Percentiles rank a stretch among this genome's conserved stretches.
Conservation (phyloP, 2,888 invertebrate genomes). For the Pterobdella sp. region DNA sequence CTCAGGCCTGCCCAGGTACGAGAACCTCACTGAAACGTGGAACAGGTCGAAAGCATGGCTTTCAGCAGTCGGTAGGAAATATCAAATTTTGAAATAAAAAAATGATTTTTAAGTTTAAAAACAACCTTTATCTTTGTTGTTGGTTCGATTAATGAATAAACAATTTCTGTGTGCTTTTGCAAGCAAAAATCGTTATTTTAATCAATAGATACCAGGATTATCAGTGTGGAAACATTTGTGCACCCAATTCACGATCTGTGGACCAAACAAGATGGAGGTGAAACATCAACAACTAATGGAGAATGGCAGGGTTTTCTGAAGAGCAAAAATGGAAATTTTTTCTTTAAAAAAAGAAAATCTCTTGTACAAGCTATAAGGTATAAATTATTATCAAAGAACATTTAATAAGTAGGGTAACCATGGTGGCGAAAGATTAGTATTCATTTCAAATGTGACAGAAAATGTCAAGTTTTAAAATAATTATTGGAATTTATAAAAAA, state of each 20-base stretch:
- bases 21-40: constrained; percentile 34
- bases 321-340: not conserved
- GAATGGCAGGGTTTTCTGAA: constrained; percentile 34
- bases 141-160: no score
- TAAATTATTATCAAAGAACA: not conserved
- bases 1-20: constrained; percentile 36
- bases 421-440: not conserved
- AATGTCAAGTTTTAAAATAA: not conserved
- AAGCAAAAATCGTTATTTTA: no score
- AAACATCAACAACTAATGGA: constrained; percentile 37
- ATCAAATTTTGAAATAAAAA: not conserved
- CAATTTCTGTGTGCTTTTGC: no score
- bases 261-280: constrained; percentile 37
- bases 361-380: constrained; percentile 21
- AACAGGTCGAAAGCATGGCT: constrained; percentile 36
- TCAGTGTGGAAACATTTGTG: constrained; percentile 38
- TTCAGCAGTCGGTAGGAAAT: constrained; percentile 33
- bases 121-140: not conserved
- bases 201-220: constrained; percentile 35
- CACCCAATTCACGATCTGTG: constrained; percentile 37
- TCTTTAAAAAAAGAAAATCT: constrained; percentile 6
- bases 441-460: not conserved
- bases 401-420: not conserved
- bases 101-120: not conserved
- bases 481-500: not conserved